Conservation (phyloP, 2,797 vertebrate genomes). For the Melopsittacus undulatus region DNA sequence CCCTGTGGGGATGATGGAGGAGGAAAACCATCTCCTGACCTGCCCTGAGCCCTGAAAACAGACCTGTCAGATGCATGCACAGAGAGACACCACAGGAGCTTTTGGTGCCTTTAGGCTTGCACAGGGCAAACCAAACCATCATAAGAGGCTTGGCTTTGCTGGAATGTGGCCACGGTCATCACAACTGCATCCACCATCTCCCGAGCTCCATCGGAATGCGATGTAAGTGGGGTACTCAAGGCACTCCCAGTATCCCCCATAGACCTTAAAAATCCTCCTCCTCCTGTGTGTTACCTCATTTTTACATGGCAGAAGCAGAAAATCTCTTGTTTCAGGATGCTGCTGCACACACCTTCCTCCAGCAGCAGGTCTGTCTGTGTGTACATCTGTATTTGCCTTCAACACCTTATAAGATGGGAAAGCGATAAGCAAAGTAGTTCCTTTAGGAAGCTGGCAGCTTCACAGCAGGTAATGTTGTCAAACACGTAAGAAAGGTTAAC, state of each 20-base stretch:
- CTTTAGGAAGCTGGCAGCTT: not conserved
- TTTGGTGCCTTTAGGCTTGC: accelerated
- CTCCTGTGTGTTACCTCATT: not conserved
- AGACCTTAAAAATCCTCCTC: not conserved
- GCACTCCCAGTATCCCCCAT: not conserved
- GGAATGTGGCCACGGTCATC: accelerated
- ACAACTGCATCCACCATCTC: accelerated
- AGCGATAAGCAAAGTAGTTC: not conserved
- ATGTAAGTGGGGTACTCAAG: not conserved
- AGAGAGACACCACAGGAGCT: not conserved
- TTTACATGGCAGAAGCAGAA: not conserved
- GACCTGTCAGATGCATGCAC: not conserved
- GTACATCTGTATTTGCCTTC: not conserved
- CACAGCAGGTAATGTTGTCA: not conserved
- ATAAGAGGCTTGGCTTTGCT: not conserved
- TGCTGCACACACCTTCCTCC: accelerated
- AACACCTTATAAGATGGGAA: not conserved
- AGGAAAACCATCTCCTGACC: not conserved
- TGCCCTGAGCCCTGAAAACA: not conserved
- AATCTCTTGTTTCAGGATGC: not conserved
- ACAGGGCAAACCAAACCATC: accelerated
- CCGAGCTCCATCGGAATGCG: not conserved
- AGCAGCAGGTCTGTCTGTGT: accelerated
- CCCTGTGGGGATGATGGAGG: accelerated
- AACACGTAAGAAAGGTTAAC: not conserved